phyloP scores from a whole-genome alignment of 2,797 vertebrate genomes.

The Premnoplex brunnescens region DNA sequence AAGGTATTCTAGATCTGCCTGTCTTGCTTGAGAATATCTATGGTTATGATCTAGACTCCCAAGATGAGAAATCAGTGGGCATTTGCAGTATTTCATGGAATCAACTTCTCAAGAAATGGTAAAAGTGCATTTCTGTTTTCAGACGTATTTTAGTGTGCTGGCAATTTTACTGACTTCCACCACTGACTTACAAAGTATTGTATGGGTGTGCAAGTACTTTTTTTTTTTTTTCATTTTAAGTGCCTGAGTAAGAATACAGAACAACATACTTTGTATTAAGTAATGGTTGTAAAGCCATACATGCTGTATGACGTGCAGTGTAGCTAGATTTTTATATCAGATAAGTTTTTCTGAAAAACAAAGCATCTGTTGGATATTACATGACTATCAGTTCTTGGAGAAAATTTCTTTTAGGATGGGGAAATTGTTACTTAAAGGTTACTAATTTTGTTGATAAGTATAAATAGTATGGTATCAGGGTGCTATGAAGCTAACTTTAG shows the following conservation, averaged over 20 bases:
- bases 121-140: background rate
- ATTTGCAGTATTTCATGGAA: background rate
- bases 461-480: background rate
- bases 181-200: background rate
- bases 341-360: background rate
- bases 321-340: background rate
- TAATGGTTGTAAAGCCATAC: background rate
- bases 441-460: background rate
- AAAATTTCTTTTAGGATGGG: background rate
- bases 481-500: background rate
- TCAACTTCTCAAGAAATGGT: background rate
- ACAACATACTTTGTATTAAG: background rate
- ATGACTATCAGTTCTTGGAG: background rate
- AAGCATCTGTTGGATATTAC: background rate
- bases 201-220: accelerated
- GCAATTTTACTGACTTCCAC: background rate
- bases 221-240: background rate
- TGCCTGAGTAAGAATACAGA: background rate
- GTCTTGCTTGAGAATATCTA: background rate
- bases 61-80: background rate
- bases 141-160: accelerated
- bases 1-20: background rate
- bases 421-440: background rate
- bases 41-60: background rate
- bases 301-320: background rate